Evolutionary conservation across 2,888 invertebrate species (phyloP).

Genomic region (Pomacea canaliculata): DNA sequence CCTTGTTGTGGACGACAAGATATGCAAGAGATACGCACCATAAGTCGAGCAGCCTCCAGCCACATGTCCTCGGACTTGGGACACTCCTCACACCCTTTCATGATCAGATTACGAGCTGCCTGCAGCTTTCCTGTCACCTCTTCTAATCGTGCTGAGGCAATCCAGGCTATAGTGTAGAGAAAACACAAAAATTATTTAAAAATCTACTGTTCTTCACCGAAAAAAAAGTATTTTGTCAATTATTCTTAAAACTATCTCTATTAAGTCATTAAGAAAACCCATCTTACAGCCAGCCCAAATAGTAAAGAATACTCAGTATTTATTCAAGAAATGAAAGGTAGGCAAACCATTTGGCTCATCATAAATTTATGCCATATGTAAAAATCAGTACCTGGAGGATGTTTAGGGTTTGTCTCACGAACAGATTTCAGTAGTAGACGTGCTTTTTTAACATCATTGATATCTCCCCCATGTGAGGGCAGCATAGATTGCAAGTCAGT

Average conservation of each 20-base stretch:
- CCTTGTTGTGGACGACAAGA: too few relatives aligned
- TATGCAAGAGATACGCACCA: slow-evolving; percentile 52
- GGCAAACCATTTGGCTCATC: too few relatives aligned
- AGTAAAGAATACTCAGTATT: too few relatives aligned
- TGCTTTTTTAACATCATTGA: slow-evolving; percentile 98
- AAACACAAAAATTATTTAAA: slow-evolving; percentile 3
- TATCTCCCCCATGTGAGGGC: slow-evolving; percentile 97
- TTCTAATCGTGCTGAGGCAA: slow-evolving; percentile 96
- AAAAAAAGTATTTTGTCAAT: neutral
- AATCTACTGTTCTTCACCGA: neutral
- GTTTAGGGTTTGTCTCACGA: slow-evolving; percentile 95
- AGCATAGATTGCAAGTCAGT: slow-evolving; percentile 99
- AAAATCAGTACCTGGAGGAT: slow-evolving; percentile 80
- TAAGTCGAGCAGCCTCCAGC: slow-evolving; percentile 91
- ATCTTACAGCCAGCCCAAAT: too few relatives aligned
- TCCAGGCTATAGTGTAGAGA: slow-evolving; percentile 81
- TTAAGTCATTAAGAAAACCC: too few relatives aligned
- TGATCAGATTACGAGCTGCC: slow-evolving; percentile 93
- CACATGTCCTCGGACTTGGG: slow-evolving; percentile 97
- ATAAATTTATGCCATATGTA: too few relatives aligned
- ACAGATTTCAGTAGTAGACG: slow-evolving; percentile 94
- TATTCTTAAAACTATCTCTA: too few relatives aligned
- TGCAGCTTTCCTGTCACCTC: slow-evolving; percentile 98
- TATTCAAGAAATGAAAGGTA: too few relatives aligned
- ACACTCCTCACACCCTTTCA: slow-evolving; percentile 96